Conservation (phyloP, 2,797 vertebrate species). For the Eptatretus atami region DNA sequence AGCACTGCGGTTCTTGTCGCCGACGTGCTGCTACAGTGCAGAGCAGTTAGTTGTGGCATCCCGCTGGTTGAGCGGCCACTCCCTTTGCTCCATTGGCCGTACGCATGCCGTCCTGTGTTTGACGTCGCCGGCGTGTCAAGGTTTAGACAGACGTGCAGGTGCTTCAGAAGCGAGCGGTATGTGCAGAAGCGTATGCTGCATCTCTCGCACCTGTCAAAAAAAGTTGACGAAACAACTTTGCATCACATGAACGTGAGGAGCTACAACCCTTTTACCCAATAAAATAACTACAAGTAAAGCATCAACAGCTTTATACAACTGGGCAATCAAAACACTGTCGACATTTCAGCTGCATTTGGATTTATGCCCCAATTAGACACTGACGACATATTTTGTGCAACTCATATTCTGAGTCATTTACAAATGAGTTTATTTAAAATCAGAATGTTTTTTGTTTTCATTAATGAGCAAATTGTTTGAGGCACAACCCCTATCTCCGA, state of each 20-base stretch:
- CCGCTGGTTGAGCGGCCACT: not conserved
- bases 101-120: not conserved
- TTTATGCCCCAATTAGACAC: too few species aligned
- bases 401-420: too few species aligned
- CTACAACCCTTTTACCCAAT: too few species aligned
- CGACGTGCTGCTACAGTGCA: not conserved
- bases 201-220: not conserved
- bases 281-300: too few species aligned
- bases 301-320: too few species aligned
- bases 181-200: not conserved
- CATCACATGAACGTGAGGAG: not conserved
- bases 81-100: not conserved
- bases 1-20: not conserved
- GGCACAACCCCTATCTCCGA: too few species aligned
- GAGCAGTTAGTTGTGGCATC: not conserved
- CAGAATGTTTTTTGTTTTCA: too few species aligned
- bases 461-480: too few species aligned
- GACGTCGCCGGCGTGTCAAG: not conserved
- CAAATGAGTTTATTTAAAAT: too few species aligned
- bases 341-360: too few species aligned
- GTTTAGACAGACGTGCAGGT: slow-evolving; percentile 1
- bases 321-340: too few species aligned
- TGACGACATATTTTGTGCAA: too few species aligned
- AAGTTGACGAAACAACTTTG: not conserved
- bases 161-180: slow-evolving; percentile 3